Percentiles rank a stretch among this genome's conserved stretches.
phyloP scores from a whole-genome alignment of 2,888 invertebrate species.

The Pheosia gnoma region DNA sequence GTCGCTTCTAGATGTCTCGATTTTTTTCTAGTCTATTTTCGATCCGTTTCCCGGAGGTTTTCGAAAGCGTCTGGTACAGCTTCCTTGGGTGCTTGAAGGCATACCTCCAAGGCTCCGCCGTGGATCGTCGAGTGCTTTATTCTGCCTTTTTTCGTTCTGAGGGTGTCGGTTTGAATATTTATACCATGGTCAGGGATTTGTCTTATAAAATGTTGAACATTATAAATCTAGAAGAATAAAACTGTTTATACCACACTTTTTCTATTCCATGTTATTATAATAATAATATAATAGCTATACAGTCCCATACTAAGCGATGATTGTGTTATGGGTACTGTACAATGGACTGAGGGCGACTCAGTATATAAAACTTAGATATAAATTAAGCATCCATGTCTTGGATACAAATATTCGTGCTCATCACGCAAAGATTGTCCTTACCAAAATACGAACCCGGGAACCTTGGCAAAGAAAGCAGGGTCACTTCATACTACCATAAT shows the following conservation, averaged over 20 bases:
- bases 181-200: slow-evolving; percentile 24
- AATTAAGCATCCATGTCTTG: too few species aligned
- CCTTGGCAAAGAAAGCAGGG: too few species aligned
- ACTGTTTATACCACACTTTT: too few species aligned
- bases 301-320: too few species aligned
- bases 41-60: slow-evolving; percentile 75
- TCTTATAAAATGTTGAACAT: slow-evolving; percentile 20
- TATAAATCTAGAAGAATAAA: not conserved
- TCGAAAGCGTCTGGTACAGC: slow-evolving; percentile 77
- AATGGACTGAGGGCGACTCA: too few species aligned
- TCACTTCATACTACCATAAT: not conserved
- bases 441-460: too few species aligned
- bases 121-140: slow-evolving; percentile 44
- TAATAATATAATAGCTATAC: too few species aligned
- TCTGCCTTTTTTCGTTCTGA: slow-evolving; percentile 43
- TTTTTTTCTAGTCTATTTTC: slow-evolving; percentile 80
- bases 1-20: slow-evolving; percentile 78
- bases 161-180: slow-evolving; percentile 42
- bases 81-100: slow-evolving; percentile 68
- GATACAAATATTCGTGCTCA: too few species aligned
- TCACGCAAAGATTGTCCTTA: too few species aligned
- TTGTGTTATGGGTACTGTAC: too few species aligned
- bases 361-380: too few species aligned
- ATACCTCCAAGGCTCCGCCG: slow-evolving; percentile 52
- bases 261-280: too few species aligned